phyloP scores from a whole-genome alignment of 1,140 invertebrate species.

The Anadara kagoshimensis region DNA sequence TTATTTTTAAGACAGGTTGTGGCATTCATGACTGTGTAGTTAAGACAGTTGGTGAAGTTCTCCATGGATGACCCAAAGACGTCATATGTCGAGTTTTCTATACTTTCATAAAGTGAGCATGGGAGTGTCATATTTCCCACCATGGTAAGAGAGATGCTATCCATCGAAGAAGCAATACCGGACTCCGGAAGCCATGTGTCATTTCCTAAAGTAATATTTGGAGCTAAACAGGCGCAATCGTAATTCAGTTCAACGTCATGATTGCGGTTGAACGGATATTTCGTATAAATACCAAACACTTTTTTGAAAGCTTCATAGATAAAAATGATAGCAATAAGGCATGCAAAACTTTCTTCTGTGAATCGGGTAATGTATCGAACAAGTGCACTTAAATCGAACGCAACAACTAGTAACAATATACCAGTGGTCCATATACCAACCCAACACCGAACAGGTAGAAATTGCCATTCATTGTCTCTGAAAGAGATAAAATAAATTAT shows the following conservation, averaged over 20 bases:
- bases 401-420: constrained; percentile 92
- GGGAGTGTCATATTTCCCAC: constrained; percentile 3
- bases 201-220: constrained; percentile 34
- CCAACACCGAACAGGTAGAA: constrained; percentile 93
- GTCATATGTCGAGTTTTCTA: not conserved
- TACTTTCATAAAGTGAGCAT: not conserved
- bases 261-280: constrained; percentile 57
- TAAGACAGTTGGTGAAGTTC: not conserved
- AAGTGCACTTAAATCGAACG: constrained; percentile 95
- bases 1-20: constrained; percentile 44
- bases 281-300: constrained; percentile 53
- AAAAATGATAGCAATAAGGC: constrained; percentile 98
- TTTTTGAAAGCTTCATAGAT: constrained; percentile 93
- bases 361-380: constrained; percentile 99
- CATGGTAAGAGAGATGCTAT: not conserved
- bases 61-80: not conserved
- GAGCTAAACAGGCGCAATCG: constrained; percentile 59
- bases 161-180: not conserved
- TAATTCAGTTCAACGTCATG: constrained; percentile 48
- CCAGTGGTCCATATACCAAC: constrained; percentile 95
- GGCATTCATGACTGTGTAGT: constrained; percentile 43
- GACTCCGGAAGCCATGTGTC: constrained; percentile 1
- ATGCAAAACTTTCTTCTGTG: constrained; percentile 99
- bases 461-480: constrained; percentile 80
- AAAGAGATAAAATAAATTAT: too few species aligned